A percentile compares a stretch with the other conserved stretches of the same genome.
Conservation (phyloP, 2,113 vertebrate genomes). For the Cryptomyrus ogoouensis region DNA sequence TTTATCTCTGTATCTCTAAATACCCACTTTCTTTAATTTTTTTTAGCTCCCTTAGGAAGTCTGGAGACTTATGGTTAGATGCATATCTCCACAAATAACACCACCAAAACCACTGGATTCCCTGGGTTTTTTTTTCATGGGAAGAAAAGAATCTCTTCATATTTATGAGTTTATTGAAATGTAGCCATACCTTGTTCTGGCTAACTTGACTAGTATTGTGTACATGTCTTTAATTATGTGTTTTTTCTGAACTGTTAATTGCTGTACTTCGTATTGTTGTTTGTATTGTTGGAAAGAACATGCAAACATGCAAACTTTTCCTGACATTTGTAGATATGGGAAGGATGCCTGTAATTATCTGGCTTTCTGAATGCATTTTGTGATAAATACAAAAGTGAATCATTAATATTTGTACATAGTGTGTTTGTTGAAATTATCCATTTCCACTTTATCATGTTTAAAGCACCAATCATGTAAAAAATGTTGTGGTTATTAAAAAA, state of each 20-base stretch:
- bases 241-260: not conserved
- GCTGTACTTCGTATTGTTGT: not conserved
- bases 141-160: not conserved
- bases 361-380: not conserved
- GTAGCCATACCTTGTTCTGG: not conserved
- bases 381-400: not conserved
- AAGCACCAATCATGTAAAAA: not conserved
- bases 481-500: not conserved
- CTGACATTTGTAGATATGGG: not conserved
- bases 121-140: no score
- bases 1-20: not conserved
- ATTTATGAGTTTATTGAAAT: not conserved
- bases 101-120: not conserved
- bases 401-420: not conserved
- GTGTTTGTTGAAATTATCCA: not conserved
- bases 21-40: not conserved
- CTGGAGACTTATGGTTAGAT: conserved; percentile 72
- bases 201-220: not conserved
- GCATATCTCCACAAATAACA: conserved; percentile 69
- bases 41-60: conserved; percentile 68
- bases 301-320: not conserved
- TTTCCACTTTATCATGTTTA: not conserved
- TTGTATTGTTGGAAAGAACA: not conserved
- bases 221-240: not conserved
- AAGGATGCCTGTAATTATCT: not conserved